Base-by-base conservation (phyloP, 2,888 invertebrate genomes). In the Nomada flava region DNA sequence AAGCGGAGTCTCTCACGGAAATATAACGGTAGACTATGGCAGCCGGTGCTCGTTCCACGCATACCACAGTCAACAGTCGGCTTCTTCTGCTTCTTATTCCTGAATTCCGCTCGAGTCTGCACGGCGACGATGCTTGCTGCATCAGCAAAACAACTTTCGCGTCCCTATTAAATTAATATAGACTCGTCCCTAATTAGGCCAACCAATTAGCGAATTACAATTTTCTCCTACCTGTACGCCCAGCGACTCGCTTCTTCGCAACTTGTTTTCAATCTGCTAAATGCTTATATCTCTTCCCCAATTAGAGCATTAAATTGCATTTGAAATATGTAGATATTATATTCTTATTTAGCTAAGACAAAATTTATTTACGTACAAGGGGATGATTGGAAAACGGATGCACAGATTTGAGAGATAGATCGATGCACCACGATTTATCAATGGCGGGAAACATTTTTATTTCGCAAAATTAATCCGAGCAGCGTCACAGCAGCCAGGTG, bases 1-100 rank as follows among this genome's bases (percentile, higher is more conserved):
- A 69, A 55, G 79, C 57, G 57, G 53, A 71, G 63, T 78, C 72
- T 83, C 83, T 85, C 80, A 62, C 76, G 79, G 85, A 87, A 83
- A 81, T 77, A 71, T 87, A 87, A 87, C 88, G 88, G 87, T 88
- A 88, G 86, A 85, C 76, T 80, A 72, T 68, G 79, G 73, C 72
- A 76, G 80, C 77, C 77, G 71, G 83, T 65, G 69, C 60, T 79
- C 87, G 87, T 85, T 87, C 83, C 85, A 50, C 62, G 75, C 87
- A 82, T 85, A 75, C 86, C 85, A 36, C 23, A 53, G 68, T 26
- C 59, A 67, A 72, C 73, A 69, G 55, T 65, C 73, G 50, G 55
- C 62, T 68, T 72, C 78, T 59, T 65, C 74, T 47, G 73, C 75
- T 85, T 83, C 82, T 87, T 86, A 79, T 64, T 85, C 71, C 57